Conservation (phyloP, 1,140 invertebrate species). For the Eufriesea mexicana region DNA sequence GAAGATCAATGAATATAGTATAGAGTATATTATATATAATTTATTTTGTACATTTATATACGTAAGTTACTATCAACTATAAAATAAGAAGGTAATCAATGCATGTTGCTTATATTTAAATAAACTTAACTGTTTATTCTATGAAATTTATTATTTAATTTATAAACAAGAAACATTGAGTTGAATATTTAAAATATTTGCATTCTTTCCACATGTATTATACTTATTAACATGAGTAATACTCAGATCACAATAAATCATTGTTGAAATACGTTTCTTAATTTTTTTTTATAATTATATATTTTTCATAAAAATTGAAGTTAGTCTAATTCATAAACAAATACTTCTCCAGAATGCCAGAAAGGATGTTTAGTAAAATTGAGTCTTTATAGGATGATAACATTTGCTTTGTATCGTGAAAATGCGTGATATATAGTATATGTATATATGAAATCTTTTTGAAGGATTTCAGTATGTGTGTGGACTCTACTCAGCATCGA, state of each 20-base stretch:
- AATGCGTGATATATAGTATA: not conserved
- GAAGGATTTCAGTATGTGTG: conserved; percentile 3
- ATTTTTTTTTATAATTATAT: not conserved
- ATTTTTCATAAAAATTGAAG: not conserved
- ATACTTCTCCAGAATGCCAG: not conserved
- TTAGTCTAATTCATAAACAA: not conserved
- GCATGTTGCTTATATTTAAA: not conserved
- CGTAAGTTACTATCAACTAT: not conserved
- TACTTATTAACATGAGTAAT: not conserved
- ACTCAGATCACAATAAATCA: not conserved
- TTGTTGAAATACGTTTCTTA: not conserved
- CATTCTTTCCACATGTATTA: not conserved
- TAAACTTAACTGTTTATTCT: not conserved
- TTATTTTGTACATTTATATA: conserved; percentile 9
- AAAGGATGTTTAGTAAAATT: not conserved
- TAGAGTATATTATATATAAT: not conserved
- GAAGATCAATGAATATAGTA: not conserved
- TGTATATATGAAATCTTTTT: conserved; percentile 9
- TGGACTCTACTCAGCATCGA: not conserved
- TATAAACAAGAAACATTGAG: not conserved
- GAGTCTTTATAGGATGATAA: not conserved
- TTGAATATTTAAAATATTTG: not conserved
- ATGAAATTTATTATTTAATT: not conserved
- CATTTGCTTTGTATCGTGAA: not conserved
- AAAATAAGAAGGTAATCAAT: conserved; percentile 13